phyloP scores from a whole-genome alignment of 53 echinoderm and acorn worm species.

The Paelopatides confundens region DNA sequence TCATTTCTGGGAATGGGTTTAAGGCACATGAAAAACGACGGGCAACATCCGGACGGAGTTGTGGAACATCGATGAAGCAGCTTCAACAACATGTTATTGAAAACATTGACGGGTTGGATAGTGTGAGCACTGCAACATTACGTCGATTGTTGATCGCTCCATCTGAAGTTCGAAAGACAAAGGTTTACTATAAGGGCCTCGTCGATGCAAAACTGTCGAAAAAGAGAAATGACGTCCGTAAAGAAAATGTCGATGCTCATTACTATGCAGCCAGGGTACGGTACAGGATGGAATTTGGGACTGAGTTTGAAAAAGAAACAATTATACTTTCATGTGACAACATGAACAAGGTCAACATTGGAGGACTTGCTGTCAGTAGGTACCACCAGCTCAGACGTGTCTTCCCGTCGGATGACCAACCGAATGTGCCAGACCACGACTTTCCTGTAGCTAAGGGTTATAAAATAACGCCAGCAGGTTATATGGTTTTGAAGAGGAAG shows the following conservation, averaged over 20 bases:
- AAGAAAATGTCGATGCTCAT: not conserved
- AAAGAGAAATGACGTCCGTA: not conserved
- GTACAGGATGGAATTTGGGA: not conserved
- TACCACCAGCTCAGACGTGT: too few relatives aligned
- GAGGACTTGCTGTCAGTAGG: too few relatives aligned
- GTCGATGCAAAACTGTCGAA: not conserved
- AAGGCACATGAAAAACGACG: not conserved
- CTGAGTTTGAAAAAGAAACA: not conserved
- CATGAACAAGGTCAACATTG: too few relatives aligned
- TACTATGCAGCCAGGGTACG: not conserved
- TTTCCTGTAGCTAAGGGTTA: not conserved
- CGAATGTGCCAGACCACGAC: not conserved
- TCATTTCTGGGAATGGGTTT: not conserved
- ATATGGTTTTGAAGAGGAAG: not conserved
- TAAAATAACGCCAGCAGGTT: not conserved
- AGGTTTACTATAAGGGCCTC: not conserved
- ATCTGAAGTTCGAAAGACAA: not conserved
- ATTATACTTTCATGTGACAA: not conserved
- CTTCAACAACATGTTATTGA: too few relatives aligned
- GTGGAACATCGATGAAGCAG: not conserved
- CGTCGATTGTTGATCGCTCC: not conserved
- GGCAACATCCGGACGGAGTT: not conserved
- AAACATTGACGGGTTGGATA: not conserved
- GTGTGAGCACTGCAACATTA: not conserved
- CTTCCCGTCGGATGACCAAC: not conserved